Evolutionary conservation across 1,140 invertebrate species (phyloP).

Genomic region (Orius laevigatus): DNA sequence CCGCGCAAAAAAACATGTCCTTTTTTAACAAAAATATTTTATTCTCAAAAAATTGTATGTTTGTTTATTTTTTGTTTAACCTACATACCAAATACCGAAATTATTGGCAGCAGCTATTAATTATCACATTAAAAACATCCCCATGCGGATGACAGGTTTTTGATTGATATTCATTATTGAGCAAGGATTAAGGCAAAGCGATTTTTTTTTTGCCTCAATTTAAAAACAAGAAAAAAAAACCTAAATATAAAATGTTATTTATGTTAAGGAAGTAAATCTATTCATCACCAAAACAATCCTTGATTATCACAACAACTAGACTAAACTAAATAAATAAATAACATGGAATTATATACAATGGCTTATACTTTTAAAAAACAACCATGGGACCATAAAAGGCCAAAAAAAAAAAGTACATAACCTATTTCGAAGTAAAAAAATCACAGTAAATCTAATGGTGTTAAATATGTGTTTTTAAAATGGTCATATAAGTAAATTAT

Average conservation of each 20-base stretch:
- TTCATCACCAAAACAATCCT: constrained; percentile 1
- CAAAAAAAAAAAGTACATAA: not conserved
- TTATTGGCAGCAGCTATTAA: constrained; percentile 7
- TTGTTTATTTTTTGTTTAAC: no score
- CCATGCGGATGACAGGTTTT: not conserved
- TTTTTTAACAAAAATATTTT: no score
- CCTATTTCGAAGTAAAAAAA: no score
- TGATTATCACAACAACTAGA: not conserved
- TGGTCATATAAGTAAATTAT: no score
- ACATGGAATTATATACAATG: not conserved
- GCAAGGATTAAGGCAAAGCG: constrained; percentile 8
- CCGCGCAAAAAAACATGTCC: no score
- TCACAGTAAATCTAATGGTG: no score
- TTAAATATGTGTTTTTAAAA: no score
- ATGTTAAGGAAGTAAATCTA: not conserved
- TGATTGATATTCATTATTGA: constrained; percentile 6
- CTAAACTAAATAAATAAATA: no score
- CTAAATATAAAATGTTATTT: constrained; percentile 6
- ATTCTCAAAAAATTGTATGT: no score
- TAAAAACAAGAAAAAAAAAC: constrained; percentile 5
- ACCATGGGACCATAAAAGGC: not conserved
- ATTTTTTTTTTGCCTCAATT: not conserved
- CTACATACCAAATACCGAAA: constrained; percentile 10
- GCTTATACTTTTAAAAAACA: constrained; percentile 3
- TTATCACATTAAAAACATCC: constrained; percentile 9